A percentile compares a stretch with the other conserved stretches of the same genome.
phyloP scores from a whole-genome alignment of 1,140 invertebrate species.

The Tetragnatha versicolor region DNA sequence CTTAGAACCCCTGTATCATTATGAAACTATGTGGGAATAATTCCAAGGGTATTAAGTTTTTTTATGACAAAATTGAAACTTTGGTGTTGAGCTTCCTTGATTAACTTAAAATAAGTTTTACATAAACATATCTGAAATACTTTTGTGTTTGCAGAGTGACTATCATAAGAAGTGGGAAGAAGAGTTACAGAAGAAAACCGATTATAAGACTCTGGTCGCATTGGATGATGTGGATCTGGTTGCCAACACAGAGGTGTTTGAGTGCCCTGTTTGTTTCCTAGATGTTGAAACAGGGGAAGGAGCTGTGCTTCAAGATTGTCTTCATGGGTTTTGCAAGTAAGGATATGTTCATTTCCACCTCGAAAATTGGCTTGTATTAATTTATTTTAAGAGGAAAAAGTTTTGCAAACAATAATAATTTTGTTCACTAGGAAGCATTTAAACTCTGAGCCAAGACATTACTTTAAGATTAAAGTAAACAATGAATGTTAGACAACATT shows the following conservation, averaged over 20 bases:
- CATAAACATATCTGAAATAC: background rate
- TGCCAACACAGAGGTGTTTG: conserved; percentile 76
- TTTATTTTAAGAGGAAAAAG: background rate
- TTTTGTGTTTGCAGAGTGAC: conserved; percentile 9
- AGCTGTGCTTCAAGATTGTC: conserved; percentile 83
- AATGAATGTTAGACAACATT: too few species aligned
- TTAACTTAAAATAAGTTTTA: too few species aligned
- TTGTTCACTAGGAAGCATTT: background rate
- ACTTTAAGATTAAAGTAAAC: too few species aligned
- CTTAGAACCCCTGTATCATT: too few species aligned
- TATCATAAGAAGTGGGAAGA: conserved; percentile 33
- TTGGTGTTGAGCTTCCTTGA: too few species aligned
- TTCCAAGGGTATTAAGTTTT: too few species aligned
- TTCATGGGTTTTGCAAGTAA: conserved; percentile 87
- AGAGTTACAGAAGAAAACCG: conserved; percentile 40
- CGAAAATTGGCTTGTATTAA: too few species aligned
- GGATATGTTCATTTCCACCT: conserved; percentile 11
- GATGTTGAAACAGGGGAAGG: conserved; percentile 73
- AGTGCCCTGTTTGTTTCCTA: conserved; percentile 85
- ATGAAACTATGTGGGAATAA: too few species aligned
- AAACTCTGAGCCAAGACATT: too few species aligned
- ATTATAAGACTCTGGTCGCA: conserved; percentile 63
- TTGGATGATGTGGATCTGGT: conserved; percentile 74
- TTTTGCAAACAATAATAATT: background rate
- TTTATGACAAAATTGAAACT: too few species aligned